Percentiles rank a stretch among this genome's conserved stretches.
phyloP scores from a whole-genome alignment of 2,888 invertebrate genomes.

The Cetonia aurata region DNA sequence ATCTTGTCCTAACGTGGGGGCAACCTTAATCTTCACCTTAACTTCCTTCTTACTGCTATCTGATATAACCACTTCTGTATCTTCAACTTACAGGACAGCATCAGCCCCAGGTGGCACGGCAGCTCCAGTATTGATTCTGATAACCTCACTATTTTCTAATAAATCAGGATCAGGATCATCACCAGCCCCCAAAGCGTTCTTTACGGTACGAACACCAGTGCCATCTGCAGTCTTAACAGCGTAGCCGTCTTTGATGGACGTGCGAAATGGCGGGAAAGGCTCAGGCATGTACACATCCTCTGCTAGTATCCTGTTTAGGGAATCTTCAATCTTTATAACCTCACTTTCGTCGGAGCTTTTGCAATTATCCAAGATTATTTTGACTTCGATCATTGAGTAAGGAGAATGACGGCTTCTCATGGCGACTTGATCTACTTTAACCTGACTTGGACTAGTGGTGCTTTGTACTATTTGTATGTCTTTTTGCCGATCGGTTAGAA shows the following conservation, averaged over 20 bases:
- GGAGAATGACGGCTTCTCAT: constrained; percentile 81
- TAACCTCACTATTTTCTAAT: constrained; percentile 79
- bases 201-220: constrained; percentile 76
- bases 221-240: constrained; percentile 86
- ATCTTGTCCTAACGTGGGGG: constrained; percentile 78
- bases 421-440: constrained; percentile 73
- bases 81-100: constrained; percentile 88
- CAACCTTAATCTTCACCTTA: constrained; percentile 78
- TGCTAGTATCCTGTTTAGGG: constrained; percentile 74
- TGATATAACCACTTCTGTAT: constrained; percentile 80
- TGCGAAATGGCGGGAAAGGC: constrained; percentile 91
- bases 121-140: constrained; percentile 95
- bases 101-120: constrained; percentile 86
- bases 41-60: constrained; percentile 76
- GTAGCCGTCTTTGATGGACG: constrained; percentile 97
- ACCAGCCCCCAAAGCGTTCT: constrained; percentile 81
- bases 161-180: constrained; percentile 62
- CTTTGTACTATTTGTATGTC: constrained; percentile 71
- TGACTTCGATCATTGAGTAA: constrained; percentile 82
- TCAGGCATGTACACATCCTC: constrained; percentile 77
- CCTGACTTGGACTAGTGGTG: constrained; percentile 7
- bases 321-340: constrained; percentile 62
- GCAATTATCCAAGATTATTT: constrained; percentile 68
- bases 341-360: constrained; percentile 54
- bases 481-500: constrained; percentile 74